Evolutionary conservation across 1,140 invertebrate species (phyloP).

Genomic region (Cherax quadricarinatus): DNA sequence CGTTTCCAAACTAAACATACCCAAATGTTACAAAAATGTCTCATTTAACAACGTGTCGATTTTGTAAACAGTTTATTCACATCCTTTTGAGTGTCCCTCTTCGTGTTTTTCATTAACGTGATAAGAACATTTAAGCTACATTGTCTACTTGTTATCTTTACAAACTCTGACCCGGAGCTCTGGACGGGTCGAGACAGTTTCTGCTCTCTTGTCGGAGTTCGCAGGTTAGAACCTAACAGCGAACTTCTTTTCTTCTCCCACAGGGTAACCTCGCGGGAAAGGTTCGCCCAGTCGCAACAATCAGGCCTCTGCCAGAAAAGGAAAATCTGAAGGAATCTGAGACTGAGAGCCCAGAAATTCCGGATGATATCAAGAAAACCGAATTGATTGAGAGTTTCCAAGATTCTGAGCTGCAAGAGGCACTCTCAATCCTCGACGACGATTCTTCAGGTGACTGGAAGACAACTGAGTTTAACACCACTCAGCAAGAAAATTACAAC

Average conservation of each 20-base stretch:
- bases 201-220: too few relatives aligned
- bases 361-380: background rate
- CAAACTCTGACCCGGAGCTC: too few relatives aligned
- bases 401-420: background rate
- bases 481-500: background rate
- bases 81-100: background rate
- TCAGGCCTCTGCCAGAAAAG: background rate
- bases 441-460: background rate
- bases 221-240: too few relatives aligned
- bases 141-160: background rate
- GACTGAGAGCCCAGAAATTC: background rate
- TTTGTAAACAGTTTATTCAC: background rate
- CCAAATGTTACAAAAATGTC: too few relatives aligned
- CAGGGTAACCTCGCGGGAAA: background rate
- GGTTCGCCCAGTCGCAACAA: constrained; percentile 47
- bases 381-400: background rate
- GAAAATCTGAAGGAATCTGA: background rate
- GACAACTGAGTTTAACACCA: background rate
- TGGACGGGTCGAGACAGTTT: too few relatives aligned
- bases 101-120: too few relatives aligned
- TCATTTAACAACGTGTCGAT: too few relatives aligned
- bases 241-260: background rate
- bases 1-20: too few relatives aligned
- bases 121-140: background rate
- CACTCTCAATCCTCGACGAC: background rate